Base-by-base conservation (phyloP, 2,113 vertebrate species). In the Cygnus atratus region DNA sequence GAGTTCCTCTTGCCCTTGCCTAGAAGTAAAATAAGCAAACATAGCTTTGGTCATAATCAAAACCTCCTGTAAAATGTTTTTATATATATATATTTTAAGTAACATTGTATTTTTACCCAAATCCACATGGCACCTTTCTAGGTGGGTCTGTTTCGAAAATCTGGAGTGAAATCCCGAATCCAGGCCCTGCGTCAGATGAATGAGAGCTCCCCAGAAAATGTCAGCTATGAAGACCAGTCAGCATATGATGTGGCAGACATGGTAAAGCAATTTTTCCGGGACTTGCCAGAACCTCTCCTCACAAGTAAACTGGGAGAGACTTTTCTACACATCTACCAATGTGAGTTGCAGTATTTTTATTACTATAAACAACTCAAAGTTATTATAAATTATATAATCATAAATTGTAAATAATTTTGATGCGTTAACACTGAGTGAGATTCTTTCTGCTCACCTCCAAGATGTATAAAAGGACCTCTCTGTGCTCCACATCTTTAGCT, bases 211-310 rank as follows among this genome's bases (percentile, higher is more conserved):
- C 99, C 99, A 19, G 99, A 99, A 65, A 98, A 99, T 0, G 99
- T 99, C 87, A 98, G 92, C 97, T 99, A 99, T 26, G 99, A 99
- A 54, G 99, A 99, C 74, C 99, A 99, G 91, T 99, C 99, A 0
- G 99, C 99, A 0, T 99, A 99, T 1, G 99, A 99, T 31, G 99
- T 99, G 92, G 99, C 99, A 3, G 99, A 99, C 90, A 99, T 99
- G 99, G 98, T 99, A 68, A 99, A 99, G 84, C 99, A 99, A 90
- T 99, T 99, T 96, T 99, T 99, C 98, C 98, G 99, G 78, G 99
- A 99, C 96, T 98, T 99, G 44, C 99, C 99, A 0, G 99, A 99
- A 72, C 99, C 99, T 10, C 98, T 99, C 18, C 99, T 99, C 92
- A 99, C 99, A 82, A 99, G 98, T 98, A 99, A 99, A 91, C 98